Evolutionary conservation across 64 coral and sea anemone genomes (phyloP).

Genomic region (Stichodactyla helianthus): DNA sequence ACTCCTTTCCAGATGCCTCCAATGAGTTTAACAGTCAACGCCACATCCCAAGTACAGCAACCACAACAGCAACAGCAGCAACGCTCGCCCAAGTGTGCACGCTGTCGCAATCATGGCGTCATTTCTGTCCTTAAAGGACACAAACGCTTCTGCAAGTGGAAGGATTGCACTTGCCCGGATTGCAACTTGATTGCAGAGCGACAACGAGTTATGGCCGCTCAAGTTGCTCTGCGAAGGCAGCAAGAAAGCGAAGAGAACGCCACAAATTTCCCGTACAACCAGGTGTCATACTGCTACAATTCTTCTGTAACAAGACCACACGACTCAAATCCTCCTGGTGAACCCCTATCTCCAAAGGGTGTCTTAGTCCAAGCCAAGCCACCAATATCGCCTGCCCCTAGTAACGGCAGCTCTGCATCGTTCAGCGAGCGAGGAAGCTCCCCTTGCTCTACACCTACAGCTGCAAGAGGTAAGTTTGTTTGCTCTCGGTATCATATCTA

Average conservation of each 20-base stretch:
- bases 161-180: constrained; percentile 61
- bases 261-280: not conserved
- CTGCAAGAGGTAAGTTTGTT: not conserved
- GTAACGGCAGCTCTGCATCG: not conserved
- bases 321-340: not conserved
- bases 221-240: constrained; percentile 66
- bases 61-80: constrained; percentile 26
- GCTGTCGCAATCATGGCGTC: constrained; percentile 66
- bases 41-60: not conserved
- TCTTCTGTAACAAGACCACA: not conserved
- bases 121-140: constrained; percentile 78
- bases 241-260: constrained; percentile 55
- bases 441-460: constrained; percentile 10
- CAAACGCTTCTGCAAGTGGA: constrained; percentile 82
- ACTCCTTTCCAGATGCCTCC: constrained; percentile 38
- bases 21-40: constrained; percentile 46
- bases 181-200: constrained; percentile 78
- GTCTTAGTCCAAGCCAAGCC: not conserved
- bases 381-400: not conserved
- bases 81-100: constrained; percentile 67
- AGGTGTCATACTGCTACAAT: not conserved
- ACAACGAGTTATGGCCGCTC: constrained; percentile 72
- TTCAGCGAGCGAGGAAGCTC: not conserved
- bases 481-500: not conserved
- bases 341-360: constrained; percentile 8